These are phyloP conservation scores for Brachyhypopomus gauderio DNA, from an alignment of 2,113 vertebrate genomes.

Conservation along the genomic window DNA sequence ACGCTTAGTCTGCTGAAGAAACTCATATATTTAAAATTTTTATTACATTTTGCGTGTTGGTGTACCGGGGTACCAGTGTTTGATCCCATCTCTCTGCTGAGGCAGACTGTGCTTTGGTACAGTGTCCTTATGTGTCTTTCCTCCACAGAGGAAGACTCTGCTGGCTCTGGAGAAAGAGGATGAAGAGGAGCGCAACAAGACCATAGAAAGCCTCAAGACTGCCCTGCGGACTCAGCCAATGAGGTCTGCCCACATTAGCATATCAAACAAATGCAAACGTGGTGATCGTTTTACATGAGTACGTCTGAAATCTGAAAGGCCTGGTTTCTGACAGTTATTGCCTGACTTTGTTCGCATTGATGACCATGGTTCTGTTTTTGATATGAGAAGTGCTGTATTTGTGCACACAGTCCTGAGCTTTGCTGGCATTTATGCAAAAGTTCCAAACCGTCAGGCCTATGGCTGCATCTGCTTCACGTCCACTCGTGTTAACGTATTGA, in stretches of 20 bases:
- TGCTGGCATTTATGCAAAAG: neutral
- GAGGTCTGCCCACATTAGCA: conserved; percentile 75
- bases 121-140: neutral
- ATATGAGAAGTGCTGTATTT: no score
- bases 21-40: neutral
- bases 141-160: conserved; percentile 88
- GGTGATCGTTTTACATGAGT: neutral
- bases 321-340: neutral
- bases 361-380: no score
- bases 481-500: neutral
- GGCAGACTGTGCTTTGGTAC: conserved; percentile 28
- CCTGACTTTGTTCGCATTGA: neutral
- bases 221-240: conserved; percentile 96
- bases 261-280: neutral
- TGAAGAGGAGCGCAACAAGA: conserved; percentile 96
- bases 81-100: neutral
- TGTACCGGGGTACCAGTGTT: neutral
- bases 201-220: conserved; percentile 95
- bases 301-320: neutral
- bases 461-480: conserved; percentile 9
- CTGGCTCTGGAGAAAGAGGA: conserved; percentile 95
- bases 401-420: neutral
- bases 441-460: neutral
- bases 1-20: neutral
- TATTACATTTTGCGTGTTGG: neutral